Evolutionary conservation across 2,888 invertebrate genomes (phyloP).

Genomic region (Capitulum mitella): DNA sequence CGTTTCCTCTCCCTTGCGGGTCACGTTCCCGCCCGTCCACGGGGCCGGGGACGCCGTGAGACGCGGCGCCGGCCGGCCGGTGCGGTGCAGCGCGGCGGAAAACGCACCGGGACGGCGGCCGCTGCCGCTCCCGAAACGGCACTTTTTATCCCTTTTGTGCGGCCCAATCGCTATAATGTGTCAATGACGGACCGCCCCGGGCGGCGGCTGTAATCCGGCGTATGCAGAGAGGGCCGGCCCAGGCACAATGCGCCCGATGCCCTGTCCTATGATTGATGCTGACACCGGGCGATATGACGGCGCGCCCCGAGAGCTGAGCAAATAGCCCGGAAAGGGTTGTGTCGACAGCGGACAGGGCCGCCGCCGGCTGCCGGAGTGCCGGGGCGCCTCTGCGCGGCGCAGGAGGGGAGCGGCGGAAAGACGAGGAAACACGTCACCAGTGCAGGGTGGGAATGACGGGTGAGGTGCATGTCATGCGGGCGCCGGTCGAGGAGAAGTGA

Average conservation of each 20-base stretch:
- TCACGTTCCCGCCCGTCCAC: too few relatives aligned
- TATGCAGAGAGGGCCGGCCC: background rate
- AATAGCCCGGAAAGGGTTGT: conserved; percentile 22
- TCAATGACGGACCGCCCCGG: background rate
- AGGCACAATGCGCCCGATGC: background rate
- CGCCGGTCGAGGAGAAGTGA: too few relatives aligned
- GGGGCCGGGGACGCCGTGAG: too few relatives aligned
- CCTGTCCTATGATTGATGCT: background rate
- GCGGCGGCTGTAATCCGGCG: background rate
- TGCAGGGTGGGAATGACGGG: background rate
- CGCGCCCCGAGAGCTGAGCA: background rate
- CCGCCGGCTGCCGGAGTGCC: background rate
- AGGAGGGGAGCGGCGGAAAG: background rate
- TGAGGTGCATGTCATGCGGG: too few relatives aligned
- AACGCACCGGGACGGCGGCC: background rate
- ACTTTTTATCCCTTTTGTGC: conserved; percentile 13
- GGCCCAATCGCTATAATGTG: conserved; percentile 13
- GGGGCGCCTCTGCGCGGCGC: background rate
- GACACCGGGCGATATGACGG: conserved; percentile 10
- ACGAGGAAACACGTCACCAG: background rate
- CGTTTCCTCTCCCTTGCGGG: too few relatives aligned
- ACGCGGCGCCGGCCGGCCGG: background rate
- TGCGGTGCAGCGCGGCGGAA: background rate
- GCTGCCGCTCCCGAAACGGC: background rate
- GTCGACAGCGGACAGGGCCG: background rate